Percentiles rank a stretch among this genome's conserved stretches.
Evolutionary conservation across 2,888 invertebrate species (phyloP).

Genomic region (Timema cristinae): DNA sequence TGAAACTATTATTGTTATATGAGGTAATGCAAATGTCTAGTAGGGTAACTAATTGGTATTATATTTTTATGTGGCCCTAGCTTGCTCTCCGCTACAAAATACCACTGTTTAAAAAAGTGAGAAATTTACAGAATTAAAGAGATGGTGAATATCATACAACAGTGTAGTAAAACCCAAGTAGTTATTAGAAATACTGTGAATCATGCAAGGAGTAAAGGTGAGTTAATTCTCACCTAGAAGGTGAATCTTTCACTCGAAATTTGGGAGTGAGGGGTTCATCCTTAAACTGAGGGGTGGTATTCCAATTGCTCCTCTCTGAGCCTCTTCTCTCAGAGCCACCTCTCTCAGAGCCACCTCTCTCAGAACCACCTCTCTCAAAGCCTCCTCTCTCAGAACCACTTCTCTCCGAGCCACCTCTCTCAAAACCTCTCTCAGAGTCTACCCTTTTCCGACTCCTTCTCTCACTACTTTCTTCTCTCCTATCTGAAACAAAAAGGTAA

Average conservation of each 20-base stretch:
- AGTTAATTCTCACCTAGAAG: constrained; percentile 48
- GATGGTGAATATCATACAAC: no score
- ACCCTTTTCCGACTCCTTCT: constrained; percentile 23
- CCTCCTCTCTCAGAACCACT: constrained; percentile 19
- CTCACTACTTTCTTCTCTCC: constrained; percentile 30
- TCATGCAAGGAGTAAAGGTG: background rate
- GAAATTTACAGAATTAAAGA: no score
- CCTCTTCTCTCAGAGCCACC: constrained; percentile 18
- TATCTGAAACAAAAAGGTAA: no score
- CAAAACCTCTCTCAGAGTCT: constrained; percentile 37
- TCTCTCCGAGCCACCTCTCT: constrained; percentile 32
- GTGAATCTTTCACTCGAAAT: constrained; percentile 55
- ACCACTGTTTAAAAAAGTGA: no score
- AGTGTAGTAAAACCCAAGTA: no score
- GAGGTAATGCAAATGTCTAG: no score
- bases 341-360: background rate
- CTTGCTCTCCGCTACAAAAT: no score
- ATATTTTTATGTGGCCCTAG: no score
- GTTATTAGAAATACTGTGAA: no score
- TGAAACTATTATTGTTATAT: no score
- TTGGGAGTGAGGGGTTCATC: constrained; percentile 87
- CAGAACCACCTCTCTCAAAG: no score
- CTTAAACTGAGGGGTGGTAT: constrained; percentile 57
- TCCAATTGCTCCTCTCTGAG: constrained; percentile 23
- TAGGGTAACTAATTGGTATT: no score